phyloP scores from a whole-genome alignment of 2,113 vertebrate species.

The Mastomys natalensis region DNA sequence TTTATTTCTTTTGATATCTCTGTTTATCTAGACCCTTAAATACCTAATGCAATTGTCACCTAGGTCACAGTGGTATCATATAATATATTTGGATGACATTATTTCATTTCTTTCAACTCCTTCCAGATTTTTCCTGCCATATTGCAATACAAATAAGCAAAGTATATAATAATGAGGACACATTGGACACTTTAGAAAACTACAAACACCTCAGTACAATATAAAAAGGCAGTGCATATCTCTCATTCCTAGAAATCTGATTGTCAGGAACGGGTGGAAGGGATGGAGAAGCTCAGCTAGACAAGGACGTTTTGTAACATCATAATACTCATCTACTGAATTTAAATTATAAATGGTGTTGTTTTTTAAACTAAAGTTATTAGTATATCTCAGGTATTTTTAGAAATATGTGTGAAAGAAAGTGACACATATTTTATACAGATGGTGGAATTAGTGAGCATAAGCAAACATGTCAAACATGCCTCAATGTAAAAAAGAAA shows the following conservation, averaged over 20 bases:
- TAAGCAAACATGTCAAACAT: neutral
- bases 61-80: rapidly evolving
- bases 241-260: neutral
- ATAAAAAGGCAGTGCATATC: neutral
- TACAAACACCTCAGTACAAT: neutral
- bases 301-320: neutral
- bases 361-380: neutral
- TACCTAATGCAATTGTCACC: neutral
- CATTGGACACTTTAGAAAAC: neutral
- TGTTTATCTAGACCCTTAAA: neutral
- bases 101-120: neutral
- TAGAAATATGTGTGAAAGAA: neutral
- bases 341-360: neutral
- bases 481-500: neutral
- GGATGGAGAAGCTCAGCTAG: neutral
- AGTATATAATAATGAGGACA: neutral
- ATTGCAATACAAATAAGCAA: neutral
- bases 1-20: neutral
- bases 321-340: neutral
- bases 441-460: neutral
- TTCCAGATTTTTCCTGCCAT: neutral
- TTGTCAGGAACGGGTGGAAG: neutral
- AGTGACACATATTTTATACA: neutral
- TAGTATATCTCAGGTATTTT: neutral
- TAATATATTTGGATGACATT: neutral